Conservation (phyloP, 2,888 invertebrate species). For the Eupithecia vulgata region DNA sequence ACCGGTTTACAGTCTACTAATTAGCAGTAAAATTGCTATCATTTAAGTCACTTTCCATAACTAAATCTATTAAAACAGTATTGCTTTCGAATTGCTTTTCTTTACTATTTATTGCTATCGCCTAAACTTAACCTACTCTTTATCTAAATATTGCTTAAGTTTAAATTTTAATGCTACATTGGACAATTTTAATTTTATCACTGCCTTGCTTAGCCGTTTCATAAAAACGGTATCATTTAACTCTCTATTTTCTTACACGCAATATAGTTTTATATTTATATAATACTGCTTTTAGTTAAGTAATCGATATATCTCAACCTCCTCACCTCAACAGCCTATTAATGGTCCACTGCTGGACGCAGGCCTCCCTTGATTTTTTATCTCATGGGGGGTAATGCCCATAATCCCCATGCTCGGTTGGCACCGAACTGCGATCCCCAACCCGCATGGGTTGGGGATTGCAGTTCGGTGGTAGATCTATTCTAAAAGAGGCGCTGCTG, state of each 20-base stretch:
- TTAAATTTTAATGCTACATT: conserved; percentile 63
- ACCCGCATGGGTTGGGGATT: no score
- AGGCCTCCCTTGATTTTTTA: no score
- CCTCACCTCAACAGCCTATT: no score
- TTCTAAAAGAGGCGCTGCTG: no score
- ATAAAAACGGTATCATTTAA: conserved; percentile 25
- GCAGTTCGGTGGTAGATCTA: no score
- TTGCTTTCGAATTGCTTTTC: conserved; percentile 57
- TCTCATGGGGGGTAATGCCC: no score
- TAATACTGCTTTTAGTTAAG: conserved; percentile 13
- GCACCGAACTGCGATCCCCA: no score
- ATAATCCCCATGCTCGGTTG: no score
- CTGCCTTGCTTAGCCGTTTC: conserved; percentile 49
- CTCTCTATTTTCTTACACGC: conserved; percentile 12
- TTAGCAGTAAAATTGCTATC: conserved; percentile 58
- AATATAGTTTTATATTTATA: conserved; percentile 13
- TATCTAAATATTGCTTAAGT: conserved; percentile 43
- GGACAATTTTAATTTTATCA: conserved; percentile 68
- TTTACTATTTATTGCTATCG: conserved; percentile 50
- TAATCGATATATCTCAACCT: no score
- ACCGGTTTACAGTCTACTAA: conserved; percentile 73
- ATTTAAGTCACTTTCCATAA: conserved; percentile 53
- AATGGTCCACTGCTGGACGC: no score
- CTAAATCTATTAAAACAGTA: conserved; percentile 58
- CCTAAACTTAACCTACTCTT: conserved; percentile 46